Evolutionary conservation across 2,797 vertebrate genomes (phyloP).

Genomic region (Enteromius fasciolatus): DNA sequence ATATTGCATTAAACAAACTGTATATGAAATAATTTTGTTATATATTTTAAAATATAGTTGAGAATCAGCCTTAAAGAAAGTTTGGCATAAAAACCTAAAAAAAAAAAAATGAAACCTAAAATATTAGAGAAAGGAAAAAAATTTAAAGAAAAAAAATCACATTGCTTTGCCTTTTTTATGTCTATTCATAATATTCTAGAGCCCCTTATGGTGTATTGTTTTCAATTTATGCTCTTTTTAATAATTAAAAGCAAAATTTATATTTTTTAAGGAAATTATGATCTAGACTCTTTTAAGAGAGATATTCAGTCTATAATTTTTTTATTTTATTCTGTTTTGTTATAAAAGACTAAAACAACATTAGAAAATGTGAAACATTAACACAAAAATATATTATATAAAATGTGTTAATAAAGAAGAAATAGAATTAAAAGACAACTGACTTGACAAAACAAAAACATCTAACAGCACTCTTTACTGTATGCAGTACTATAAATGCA

Average conservation of each 20-base stretch:
- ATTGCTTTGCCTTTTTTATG: no score
- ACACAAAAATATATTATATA: background rate
- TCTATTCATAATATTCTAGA: background rate
- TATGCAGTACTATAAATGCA: background rate
- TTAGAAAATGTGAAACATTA: background rate
- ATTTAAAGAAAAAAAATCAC: no score
- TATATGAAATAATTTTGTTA: no score
- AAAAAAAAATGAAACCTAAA: no score
- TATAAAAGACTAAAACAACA: background rate
- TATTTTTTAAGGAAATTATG: background rate
- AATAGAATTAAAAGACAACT: background rate
- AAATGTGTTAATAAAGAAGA: background rate
- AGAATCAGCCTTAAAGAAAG: no score
- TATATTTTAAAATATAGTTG: no score
- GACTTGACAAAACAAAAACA: background rate
- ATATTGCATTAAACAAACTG: no score
- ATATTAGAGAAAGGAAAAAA: no score
- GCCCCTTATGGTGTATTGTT: background rate
- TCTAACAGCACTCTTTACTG: background rate
- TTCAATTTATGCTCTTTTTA: background rate
- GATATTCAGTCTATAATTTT: background rate
- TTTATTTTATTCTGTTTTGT: no score
- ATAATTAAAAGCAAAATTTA: background rate
- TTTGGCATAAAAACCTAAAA: no score
- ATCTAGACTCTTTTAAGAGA: background rate